Base-by-base conservation (phyloP, 2,888 invertebrate species). In the Serripes groenlandicus region DNA sequence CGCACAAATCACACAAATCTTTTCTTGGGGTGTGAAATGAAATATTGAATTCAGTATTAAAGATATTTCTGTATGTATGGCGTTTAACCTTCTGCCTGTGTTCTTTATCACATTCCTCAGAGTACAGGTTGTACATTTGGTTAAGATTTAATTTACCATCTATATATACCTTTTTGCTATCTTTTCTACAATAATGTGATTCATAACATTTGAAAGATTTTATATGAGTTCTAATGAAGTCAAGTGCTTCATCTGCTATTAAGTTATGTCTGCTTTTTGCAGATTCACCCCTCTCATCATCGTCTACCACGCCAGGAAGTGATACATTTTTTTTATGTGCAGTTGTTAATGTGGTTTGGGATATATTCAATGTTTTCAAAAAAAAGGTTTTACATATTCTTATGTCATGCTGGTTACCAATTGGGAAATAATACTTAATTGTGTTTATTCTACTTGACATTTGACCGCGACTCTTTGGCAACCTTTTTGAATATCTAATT, bases 1-100 rank as follows among this genome's bases (percentile, higher is more conserved):
- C 21, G 56, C 80, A 81, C 23, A 81, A 60, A 30, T 81, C 80
- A 71, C 80, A 75, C 28, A 52, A 62, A 34, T 81, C 71, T 72
- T 81, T 81, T 0, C 64, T 11, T 42, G 75, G 80, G 26, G 35
- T 81, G 18, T 72, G 64, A 73, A 81, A 81, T 5, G 58, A 42
- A 1, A 76, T 32, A 49, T 81, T 76, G 26, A 34, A 81, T 15
- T 81, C 42, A 9, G 54, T 71, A 30, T 71, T 58, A 32, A 81
- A 76, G 34, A 81, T 81, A 32, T 76, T 23, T 49, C 75, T 70
- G 23, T 75, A 80, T 1, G 52, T 75, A 62, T 42, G n/a, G 9
- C 37, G 23, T 28, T 42, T 42, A 4, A 75, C 69, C 1, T 52
- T 34, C 15, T 30, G 11, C 26, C 4, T 15, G 21, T 64, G 37